These are phyloP conservation scores for Cossypha caffra DNA, from an alignment of 2,797 vertebrate species.

Conservation along the genomic window DNA sequence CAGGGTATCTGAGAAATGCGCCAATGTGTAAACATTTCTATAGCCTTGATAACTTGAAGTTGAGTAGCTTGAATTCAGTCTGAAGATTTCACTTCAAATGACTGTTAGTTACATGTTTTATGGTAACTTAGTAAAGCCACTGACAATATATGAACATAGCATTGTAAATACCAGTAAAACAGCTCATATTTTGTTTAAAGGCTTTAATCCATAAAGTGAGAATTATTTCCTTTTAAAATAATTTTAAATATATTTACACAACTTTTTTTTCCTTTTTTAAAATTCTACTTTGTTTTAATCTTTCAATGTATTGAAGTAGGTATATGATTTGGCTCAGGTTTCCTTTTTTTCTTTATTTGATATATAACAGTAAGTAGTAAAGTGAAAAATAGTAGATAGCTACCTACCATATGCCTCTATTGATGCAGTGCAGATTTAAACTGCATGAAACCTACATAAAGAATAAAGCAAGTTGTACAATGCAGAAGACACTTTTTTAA, in stretches of 20 bases:
- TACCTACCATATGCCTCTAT: neutral
- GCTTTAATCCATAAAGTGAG: neutral
- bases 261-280: neutral
- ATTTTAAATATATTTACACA: neutral
- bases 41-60: neutral
- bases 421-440: neutral
- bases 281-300: neutral
- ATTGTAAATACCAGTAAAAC: neutral
- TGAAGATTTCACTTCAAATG: neutral
- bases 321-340: neutral
- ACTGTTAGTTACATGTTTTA: neutral
- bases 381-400: neutral
- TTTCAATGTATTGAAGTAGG: neutral
- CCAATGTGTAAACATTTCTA: neutral
- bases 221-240: neutral
- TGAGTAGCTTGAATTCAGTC: neutral
- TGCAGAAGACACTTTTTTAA: neutral
- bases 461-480: neutral
- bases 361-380: neutral
- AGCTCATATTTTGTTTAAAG: neutral
- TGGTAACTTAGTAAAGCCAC: neutral
- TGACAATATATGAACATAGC: neutral
- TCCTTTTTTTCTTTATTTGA: neutral
- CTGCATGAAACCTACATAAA: neutral
- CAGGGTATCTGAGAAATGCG: neutral